Conservation (phyloP, 2,888 invertebrate species). For the Aphodius granarius region DNA sequence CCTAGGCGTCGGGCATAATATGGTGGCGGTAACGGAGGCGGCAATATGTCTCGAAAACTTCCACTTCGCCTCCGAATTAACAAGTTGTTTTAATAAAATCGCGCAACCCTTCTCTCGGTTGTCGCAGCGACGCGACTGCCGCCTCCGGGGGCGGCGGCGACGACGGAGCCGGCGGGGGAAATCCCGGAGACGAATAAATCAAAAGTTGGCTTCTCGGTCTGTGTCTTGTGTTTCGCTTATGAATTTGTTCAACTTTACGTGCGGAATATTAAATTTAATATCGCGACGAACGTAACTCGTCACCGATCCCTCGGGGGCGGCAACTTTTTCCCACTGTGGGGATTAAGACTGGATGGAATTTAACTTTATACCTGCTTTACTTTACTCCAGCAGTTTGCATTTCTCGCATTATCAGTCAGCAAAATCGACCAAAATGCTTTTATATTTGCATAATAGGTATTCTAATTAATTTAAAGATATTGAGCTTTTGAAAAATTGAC, state of each 20-base stretch:
- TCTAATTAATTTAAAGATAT: no score
- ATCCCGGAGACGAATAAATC: conserved; percentile 50
- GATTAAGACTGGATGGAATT: not conserved
- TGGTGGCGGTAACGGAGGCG: conserved; percentile 10
- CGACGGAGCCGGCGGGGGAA: conserved; percentile 43
- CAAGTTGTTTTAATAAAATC: conserved; percentile 56
- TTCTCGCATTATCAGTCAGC: not conserved
- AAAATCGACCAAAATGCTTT: not conserved
- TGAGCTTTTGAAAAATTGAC: no score
- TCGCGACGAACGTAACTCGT: conserved; percentile 9
- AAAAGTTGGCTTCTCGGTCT: conserved; percentile 47
- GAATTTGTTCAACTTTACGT: conserved; percentile 39
- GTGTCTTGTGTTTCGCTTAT: conserved; percentile 32
- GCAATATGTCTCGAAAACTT: conserved; percentile 48
- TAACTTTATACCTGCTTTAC: not conserved
- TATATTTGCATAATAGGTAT: no score
- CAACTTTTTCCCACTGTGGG: not conserved
- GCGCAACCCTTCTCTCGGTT: conserved; percentile 48
- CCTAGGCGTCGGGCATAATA: not conserved
- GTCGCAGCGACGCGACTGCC: conserved; percentile 38
- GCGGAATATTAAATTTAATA: conserved; percentile 38
- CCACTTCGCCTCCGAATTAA: conserved; percentile 50
- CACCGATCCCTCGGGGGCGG: not conserved
- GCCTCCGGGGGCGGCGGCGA: conserved; percentile 47
- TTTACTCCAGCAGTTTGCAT: not conserved